Evolutionary conservation across 2,797 vertebrate genomes (phyloP).

Genomic region (Thaleichthys pacificus): DNA sequence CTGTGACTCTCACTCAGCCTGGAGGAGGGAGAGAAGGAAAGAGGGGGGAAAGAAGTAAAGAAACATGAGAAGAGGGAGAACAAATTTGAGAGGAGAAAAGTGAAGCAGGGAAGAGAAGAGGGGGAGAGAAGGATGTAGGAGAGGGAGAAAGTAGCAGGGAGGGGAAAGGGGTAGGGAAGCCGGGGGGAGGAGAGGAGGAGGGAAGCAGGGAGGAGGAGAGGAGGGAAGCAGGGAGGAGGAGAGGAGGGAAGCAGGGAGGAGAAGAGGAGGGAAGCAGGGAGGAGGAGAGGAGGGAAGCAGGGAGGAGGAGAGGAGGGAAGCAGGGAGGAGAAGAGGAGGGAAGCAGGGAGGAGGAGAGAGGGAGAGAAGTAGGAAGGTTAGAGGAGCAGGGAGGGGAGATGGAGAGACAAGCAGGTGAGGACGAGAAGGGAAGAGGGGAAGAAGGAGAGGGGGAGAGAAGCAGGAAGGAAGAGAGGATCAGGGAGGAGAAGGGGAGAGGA

Average conservation of each 20-base stretch:
- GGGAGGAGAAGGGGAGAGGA: not conserved
- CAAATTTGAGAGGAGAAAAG: not conserved
- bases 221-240: not conserved
- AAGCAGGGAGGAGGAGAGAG: not conserved
- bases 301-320: not conserved
- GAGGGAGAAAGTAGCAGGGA: slow-evolving; percentile 2
- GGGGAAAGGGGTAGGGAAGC: not conserved
- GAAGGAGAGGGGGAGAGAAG: not conserved
- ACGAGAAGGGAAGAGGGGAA: not conserved
- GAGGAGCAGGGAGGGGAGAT: not conserved
- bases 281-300: not conserved
- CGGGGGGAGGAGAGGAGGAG: slow-evolving; percentile 1
- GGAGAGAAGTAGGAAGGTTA: not conserved
- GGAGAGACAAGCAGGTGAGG: not conserved
- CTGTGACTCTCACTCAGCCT: slow-evolving; percentile 51
- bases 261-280: too few relatives aligned
- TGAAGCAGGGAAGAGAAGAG: not conserved
- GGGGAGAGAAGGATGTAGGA: slow-evolving; percentile 21
- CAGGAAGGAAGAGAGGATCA: not conserved
- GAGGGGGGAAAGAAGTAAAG: not conserved
- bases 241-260: not conserved
- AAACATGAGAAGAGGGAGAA: not conserved
- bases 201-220: not conserved
- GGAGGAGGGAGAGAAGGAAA: not conserved
- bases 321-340: not conserved